Percentiles rank a stretch among this genome's conserved stretches.
phyloP scores from a whole-genome alignment of 2,888 invertebrate species.

The Sinopyrophorus schimmeli region DNA sequence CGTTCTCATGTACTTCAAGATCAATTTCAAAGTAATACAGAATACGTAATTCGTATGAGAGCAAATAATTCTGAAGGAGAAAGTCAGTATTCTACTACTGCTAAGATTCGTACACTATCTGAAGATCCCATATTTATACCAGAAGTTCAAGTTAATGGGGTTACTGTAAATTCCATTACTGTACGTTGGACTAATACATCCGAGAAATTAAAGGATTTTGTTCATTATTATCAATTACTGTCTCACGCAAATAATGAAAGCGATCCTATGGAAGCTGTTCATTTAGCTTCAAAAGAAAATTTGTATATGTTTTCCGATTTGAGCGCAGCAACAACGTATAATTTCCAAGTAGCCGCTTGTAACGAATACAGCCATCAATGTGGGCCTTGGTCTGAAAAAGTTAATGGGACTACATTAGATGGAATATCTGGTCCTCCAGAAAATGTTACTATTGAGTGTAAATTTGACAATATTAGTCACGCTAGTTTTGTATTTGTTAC shows the following conservation, averaged over 20 bases:
- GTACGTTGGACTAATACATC: conserved; percentile 78
- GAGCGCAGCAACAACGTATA: conserved; percentile 77
- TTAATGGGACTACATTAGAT: conserved; percentile 82
- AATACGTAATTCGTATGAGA: conserved; percentile 68
- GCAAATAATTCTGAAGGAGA: conserved; percentile 69
- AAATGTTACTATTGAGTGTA: conserved; percentile 69
- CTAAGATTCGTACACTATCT: conserved; percentile 65
- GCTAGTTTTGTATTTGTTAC: conserved; percentile 67
- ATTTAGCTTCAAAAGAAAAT: conserved; percentile 66
- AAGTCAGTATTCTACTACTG: conserved; percentile 60
- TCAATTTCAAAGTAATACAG: conserved; percentile 63
- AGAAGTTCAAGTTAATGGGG: conserved; percentile 74
- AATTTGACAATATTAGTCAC: conserved; percentile 63
- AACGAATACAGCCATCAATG: conserved; percentile 76
- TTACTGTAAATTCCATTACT: conserved; percentile 73
- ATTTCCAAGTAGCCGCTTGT: conserved; percentile 80
- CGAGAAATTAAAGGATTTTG: conserved; percentile 65
- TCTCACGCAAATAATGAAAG: conserved; percentile 62
- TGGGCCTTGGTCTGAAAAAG: conserved; percentile 75
- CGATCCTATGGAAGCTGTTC: conserved; percentile 62
- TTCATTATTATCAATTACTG: conserved; percentile 75
- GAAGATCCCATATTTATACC: conserved; percentile 80
- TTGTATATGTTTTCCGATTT: conserved; percentile 79
- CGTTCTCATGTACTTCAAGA: conserved; percentile 71
- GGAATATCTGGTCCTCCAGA: conserved; percentile 77